phyloP scores from a whole-genome alignment of 2,888 invertebrate species.

The Ametastegia equiseti region DNA sequence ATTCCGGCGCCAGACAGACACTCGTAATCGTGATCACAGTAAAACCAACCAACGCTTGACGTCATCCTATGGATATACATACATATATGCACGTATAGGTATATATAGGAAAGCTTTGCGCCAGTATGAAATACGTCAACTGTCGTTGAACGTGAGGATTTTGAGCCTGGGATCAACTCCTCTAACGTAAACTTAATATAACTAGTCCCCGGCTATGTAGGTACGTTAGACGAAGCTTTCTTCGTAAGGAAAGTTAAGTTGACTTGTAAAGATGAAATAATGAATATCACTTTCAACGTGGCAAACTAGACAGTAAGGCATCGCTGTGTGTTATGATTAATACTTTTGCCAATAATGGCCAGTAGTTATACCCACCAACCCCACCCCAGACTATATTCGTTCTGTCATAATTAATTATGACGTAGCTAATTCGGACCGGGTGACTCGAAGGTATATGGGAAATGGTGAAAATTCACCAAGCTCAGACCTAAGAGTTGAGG shows the following conservation, averaged over 20 bases:
- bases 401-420: conserved; percentile 39
- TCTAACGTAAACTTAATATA: conserved; percentile 29
- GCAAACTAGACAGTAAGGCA: conserved; percentile 36
- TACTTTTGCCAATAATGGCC: conserved; percentile 16
- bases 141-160: conserved; percentile 26
- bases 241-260: conserved; percentile 15
- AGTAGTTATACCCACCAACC: background rate
- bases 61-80: no score
- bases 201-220: background rate
- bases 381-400: background rate
- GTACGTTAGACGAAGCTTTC: background rate
- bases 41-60: conserved; percentile 42
- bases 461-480: conserved; percentile 9
- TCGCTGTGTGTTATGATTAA: conserved; percentile 13
- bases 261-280: conserved; percentile 8
- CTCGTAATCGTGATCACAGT: conserved; percentile 46
- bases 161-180: background rate
- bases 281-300: conserved; percentile 6
- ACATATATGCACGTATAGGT: no score
- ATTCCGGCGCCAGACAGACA: conserved; percentile 38
- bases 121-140: conserved; percentile 42
- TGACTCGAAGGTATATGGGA: conserved; percentile 10
- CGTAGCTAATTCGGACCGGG: conserved; percentile 7
- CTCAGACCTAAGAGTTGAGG: background rate
- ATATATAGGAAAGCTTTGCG: conserved; percentile 22